Conservation (phyloP, 2,888 invertebrate genomes). For the Chloroclystis v-ata region DNA sequence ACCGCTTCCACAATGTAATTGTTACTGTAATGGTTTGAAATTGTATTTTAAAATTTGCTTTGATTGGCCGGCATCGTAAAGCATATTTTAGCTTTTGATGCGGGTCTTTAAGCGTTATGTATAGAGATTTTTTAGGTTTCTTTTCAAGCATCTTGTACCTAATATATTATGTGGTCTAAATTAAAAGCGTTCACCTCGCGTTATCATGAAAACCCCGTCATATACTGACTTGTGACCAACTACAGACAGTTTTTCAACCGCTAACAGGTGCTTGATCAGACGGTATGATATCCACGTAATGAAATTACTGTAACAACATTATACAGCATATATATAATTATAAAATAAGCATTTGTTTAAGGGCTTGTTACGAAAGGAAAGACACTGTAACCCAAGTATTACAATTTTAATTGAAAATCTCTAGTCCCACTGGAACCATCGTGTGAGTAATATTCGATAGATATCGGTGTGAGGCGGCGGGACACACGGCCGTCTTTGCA, state of each 20-base stretch:
- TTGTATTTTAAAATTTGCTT: constrained; percentile 69
- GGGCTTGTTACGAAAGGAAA: constrained; percentile 79
- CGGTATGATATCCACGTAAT: constrained; percentile 75
- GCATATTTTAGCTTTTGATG: constrained; percentile 63
- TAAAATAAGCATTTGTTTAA: constrained; percentile 80
- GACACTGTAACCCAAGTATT: constrained; percentile 81
- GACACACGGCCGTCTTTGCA: constrained; percentile 37
- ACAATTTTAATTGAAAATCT: constrained; percentile 80
- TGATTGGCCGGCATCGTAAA: constrained; percentile 62
- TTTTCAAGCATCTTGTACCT: constrained; percentile 67
- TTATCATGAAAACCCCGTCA: constrained; percentile 31
- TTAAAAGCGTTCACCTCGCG: constrained; percentile 34
- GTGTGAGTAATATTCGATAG: constrained; percentile 61
- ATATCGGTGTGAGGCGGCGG: constrained; percentile 42
- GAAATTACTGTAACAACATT: constrained; percentile 78
- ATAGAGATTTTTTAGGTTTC: constrained; percentile 71
- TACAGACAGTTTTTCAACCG: constrained; percentile 36
- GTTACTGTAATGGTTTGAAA: constrained; percentile 65
- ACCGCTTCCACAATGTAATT: constrained; percentile 74
- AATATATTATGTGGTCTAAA: constrained; percentile 23
- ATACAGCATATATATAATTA: constrained; percentile 72
- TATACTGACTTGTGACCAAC: constrained; percentile 15
- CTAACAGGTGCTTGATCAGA: constrained; percentile 68
- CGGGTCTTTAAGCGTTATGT: constrained; percentile 73
- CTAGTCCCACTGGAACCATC: constrained; percentile 82